Evolutionary conservation across 2,797 vertebrate species (phyloP).

Genomic region (Dendrocincla fuliginosa): DNA sequence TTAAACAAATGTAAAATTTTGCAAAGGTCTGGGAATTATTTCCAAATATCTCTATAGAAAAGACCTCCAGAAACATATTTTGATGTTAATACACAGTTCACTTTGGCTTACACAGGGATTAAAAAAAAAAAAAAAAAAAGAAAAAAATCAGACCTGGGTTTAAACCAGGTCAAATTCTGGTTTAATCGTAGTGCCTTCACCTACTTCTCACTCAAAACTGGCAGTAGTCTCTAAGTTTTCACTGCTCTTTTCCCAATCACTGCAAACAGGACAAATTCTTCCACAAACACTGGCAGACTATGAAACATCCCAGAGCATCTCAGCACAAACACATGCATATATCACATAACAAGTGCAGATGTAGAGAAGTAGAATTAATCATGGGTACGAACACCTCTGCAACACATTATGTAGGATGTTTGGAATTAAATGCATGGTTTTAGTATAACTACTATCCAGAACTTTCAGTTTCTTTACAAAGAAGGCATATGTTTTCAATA

Average conservation of each 20-base stretch:
- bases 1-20: neutral
- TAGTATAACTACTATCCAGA: neutral
- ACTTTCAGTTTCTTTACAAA: neutral
- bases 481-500: neutral
- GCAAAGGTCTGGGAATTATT: neutral
- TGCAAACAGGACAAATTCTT: neutral
- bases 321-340: neutral
- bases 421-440: neutral
- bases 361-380: neutral
- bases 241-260: neutral
- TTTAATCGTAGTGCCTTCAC: neutral
- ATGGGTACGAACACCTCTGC: neutral
- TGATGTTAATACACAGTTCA: neutral
- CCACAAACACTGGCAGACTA: neutral
- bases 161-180: neutral
- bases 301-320: neutral
- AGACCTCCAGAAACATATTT: neutral
- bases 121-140: neutral
- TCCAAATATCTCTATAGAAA: neutral
- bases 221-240: neutral
- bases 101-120: neutral
- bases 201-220: neutral
- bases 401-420: neutral
- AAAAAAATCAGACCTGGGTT: neutral
- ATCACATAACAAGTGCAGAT: neutral